Percentiles rank a stretch among this genome's conserved stretches.
Conservation (phyloP, 2,113 vertebrate genomes). For the Turnix velox region DNA sequence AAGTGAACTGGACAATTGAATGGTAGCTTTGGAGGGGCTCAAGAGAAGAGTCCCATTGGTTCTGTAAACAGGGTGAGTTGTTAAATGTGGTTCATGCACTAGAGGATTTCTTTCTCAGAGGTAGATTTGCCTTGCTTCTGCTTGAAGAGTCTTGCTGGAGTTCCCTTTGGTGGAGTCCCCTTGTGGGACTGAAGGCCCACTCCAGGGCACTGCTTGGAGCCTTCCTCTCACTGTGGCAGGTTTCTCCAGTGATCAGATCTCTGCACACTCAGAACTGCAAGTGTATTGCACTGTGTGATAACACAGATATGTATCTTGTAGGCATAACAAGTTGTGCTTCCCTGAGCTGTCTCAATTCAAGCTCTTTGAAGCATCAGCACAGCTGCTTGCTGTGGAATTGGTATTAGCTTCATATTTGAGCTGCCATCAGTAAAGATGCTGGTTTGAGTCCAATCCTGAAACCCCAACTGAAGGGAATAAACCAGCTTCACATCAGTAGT, state of each 20-base stretch:
- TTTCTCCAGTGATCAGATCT: not conserved
- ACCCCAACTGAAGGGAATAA: not conserved
- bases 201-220: not conserved
- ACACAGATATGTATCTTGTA: not conserved
- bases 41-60: not conserved
- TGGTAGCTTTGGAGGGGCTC: not conserved
- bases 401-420: not conserved
- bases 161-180: not conserved
- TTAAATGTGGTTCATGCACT: not conserved
- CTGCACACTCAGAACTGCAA: not conserved
- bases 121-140: not conserved
- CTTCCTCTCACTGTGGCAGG: not conserved
- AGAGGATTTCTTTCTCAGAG: not conserved
- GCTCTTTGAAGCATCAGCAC: not conserved
- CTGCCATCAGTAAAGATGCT: not conserved
- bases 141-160: not conserved
- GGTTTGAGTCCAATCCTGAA: not conserved
- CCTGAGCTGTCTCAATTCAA: rapidly evolving
- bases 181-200: not conserved
- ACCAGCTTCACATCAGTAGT: not conserved
- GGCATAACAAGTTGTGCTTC: not conserved
- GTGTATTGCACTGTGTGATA: not conserved
- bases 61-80: not conserved
- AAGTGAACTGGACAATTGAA: not conserved
- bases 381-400: not conserved